These are phyloP conservation scores for Seira musarum DNA, from an alignment of 2,888 invertebrate species.

Conservation along the genomic window DNA sequence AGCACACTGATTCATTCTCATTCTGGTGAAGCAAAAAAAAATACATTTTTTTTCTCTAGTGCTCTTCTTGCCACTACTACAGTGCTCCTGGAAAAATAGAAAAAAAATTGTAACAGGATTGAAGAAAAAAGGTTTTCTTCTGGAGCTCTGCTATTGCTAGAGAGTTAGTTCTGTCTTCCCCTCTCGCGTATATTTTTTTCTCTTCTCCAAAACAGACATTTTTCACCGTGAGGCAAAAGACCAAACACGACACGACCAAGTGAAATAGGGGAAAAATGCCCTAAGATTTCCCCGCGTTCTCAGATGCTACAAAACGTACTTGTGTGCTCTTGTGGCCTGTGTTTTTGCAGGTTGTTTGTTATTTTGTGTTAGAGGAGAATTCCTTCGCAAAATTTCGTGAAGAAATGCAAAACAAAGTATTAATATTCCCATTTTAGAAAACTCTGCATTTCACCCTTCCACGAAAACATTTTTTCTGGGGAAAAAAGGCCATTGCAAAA, in stretches of 20 bases:
- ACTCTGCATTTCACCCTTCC: background rate
- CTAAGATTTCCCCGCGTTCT: no score
- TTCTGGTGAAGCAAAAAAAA: conserved; percentile 7
- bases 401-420: no score
- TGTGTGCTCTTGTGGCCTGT: no score
- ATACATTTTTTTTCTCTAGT: conserved; percentile 2
- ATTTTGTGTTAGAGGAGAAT: no score
- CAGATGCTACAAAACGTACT: no score
- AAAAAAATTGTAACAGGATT: conserved; percentile 10
- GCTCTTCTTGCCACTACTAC: background rate
- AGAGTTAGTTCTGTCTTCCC: conserved; percentile 5
- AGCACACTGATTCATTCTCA: conserved; percentile 16
- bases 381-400: no score
- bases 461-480: background rate
- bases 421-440: background rate
- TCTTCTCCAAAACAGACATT: background rate
- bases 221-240: background rate
- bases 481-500: no score
- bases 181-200: background rate
- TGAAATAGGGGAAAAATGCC: no score
- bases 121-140: conserved; percentile 1
- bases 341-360: no score
- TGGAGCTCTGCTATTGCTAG: conserved; percentile 9
- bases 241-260: no score
- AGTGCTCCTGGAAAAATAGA: background rate